Evolutionary conservation across 2,888 invertebrate species (phyloP).

Genomic region (Ecliptopera silaceata): DNA sequence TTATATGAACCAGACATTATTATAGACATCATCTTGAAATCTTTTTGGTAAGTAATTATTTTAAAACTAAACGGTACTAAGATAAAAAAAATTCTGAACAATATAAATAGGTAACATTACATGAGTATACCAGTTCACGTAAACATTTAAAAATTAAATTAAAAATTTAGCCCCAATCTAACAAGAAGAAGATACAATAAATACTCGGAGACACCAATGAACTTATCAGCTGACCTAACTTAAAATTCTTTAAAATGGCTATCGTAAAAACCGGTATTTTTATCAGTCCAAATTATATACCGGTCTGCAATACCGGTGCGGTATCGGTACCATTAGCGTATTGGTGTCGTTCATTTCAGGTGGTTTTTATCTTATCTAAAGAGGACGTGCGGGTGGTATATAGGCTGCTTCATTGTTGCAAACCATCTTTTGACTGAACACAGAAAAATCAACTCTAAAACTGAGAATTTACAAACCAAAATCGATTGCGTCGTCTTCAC

Average conservation of each 20-base stretch:
- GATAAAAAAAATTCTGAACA: no score
- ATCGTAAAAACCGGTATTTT: slow-evolving; percentile 61
- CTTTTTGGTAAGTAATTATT: no score
- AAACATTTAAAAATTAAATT: no score
- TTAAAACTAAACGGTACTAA: no score
- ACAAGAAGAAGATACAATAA: background rate
- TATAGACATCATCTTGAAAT: no score
- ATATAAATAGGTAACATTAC: no score
- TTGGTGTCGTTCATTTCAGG: slow-evolving; percentile 76
- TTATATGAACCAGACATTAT: no score
- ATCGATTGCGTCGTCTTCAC: slow-evolving; percentile 25
- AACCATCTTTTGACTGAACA: slow-evolving; percentile 41
- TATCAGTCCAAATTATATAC: slow-evolving; percentile 67
- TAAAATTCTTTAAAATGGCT: slow-evolving; percentile 38
- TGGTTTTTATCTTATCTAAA: slow-evolving; percentile 81
- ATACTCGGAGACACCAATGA: background rate
- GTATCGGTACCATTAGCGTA: slow-evolving; percentile 72
- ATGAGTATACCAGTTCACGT: no score
- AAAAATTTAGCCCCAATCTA: no score
- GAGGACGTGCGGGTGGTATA: slow-evolving; percentile 81
- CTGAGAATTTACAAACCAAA: slow-evolving; percentile 28
- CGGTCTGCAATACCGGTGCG: slow-evolving; percentile 54
- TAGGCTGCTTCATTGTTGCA: slow-evolving; percentile 68
- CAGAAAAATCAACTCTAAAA: slow-evolving; percentile 20
- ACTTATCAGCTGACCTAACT: slow-evolving; percentile 6